These are phyloP conservation scores for Parambassis ranga DNA, from an alignment of 2,797 vertebrate species.

Conservation along the genomic window DNA sequence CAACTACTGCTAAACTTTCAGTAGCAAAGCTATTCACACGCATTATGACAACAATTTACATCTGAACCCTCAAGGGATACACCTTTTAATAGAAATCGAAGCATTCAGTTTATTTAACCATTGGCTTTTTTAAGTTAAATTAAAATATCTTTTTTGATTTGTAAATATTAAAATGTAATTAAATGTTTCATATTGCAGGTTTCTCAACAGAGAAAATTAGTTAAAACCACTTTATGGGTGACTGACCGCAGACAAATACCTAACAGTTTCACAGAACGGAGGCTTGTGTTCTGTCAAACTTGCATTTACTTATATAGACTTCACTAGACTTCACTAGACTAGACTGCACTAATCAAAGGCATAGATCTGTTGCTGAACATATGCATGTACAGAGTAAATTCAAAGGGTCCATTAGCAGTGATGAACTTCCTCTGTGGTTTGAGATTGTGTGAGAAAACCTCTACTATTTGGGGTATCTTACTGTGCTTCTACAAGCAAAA, in stretches of 20 bases:
- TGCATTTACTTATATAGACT: not conserved
- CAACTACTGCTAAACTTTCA: constrained; percentile 24
- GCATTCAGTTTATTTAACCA: not conserved
- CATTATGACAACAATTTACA: not conserved
- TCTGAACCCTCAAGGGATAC: not conserved
- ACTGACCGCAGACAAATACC: constrained; percentile 19
- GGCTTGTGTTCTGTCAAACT: not conserved
- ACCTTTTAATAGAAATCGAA: not conserved
- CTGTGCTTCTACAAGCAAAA: too few relatives aligned
- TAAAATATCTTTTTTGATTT: too few relatives aligned
- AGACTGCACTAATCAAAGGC: constrained; percentile 1
- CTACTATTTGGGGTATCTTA: too few relatives aligned
- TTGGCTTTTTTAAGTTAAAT: not conserved
- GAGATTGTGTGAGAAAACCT: constrained; percentile 14
- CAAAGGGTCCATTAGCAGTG: not conserved
- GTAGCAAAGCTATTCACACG: not conserved
- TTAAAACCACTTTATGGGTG: not conserved
- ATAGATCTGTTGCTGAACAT: not conserved
- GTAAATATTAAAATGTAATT: too few relatives aligned
- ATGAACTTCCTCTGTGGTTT: constrained; percentile 4
- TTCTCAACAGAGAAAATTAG: too few relatives aligned
- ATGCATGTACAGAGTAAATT: not conserved
- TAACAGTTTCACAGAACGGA: not conserved
- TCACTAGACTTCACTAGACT: constrained; percentile 4
- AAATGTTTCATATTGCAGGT: too few relatives aligned